Percentiles rank a stretch among this genome's conserved stretches.
These are phyloP conservation scores for Sakesphorus luctuosus DNA, from an alignment of 2,113 vertebrate genomes.

Conservation along the genomic window DNA sequence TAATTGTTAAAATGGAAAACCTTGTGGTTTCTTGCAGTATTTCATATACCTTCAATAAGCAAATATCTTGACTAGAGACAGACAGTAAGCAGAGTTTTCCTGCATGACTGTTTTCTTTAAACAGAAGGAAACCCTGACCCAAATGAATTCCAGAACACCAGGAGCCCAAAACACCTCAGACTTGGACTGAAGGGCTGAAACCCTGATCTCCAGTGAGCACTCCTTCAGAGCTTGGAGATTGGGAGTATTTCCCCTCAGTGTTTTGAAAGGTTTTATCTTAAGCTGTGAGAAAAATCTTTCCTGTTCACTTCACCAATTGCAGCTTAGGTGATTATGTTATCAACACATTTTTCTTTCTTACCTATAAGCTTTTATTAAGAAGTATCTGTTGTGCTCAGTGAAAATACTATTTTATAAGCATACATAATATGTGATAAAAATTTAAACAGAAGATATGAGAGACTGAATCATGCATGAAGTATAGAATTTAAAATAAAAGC, in stretches of 20 bases:
- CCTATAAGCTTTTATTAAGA: not conserved
- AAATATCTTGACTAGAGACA: not conserved
- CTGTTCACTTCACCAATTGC: not conserved
- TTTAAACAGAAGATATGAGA: not conserved
- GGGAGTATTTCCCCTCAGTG: not conserved
- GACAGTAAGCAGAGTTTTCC: not conserved
- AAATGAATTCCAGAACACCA: not conserved
- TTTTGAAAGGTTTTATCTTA: not conserved
- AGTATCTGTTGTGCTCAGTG: not conserved
- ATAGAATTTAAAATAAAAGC: not conserved
- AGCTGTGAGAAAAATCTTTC: not conserved
- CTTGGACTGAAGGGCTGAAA: not conserved
- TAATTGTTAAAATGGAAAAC: not conserved
- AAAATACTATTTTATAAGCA: not conserved
- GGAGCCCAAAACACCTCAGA: not conserved
- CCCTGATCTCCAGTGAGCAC: fast-evolving
- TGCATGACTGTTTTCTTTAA: not conserved
- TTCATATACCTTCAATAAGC: not conserved
- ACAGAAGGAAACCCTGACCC: not conserved
- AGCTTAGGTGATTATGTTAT: not conserved
- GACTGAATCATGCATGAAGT: not conserved
- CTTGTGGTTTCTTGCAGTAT: not conserved
- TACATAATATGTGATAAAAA: not conserved
- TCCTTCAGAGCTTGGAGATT: not conserved
- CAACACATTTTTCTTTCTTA: not conserved